phyloP scores from a whole-genome alignment of 2,797 vertebrate species.

The Setipinna tenuifilis region DNA sequence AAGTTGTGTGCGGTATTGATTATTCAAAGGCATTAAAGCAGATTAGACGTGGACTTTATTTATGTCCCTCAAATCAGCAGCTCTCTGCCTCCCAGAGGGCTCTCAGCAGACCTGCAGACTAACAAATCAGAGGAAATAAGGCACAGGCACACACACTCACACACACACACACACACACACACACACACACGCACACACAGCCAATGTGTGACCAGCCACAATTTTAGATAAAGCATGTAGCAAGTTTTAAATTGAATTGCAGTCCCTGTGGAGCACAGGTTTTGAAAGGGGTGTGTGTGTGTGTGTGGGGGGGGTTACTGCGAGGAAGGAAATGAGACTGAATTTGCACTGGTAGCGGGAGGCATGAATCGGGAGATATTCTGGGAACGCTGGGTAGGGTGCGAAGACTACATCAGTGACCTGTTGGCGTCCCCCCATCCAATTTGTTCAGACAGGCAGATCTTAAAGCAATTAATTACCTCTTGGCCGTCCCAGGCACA shows the following conservation, averaged over 20 bases:
- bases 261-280: not conserved
- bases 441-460: constrained; percentile 1
- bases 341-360: not conserved
- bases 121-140: not conserved
- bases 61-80: not conserved
- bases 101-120: not conserved
- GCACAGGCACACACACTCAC: too few species aligned
- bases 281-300: not conserved
- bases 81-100: not conserved
- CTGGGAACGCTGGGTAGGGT: not conserved
- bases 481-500: not conserved
- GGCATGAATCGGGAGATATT: not conserved
- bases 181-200: not conserved
- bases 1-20: not conserved
- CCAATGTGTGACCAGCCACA: not conserved
- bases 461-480: constrained; percentile 8
- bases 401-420: not conserved
- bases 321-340: not conserved
- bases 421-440: not conserved
- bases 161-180: too few species aligned
- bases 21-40: not conserved
- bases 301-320: not conserved
- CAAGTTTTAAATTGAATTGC: constrained; percentile 9
- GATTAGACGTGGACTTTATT: not conserved
- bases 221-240: constrained; percentile 16